Evolutionary conservation across 2,888 invertebrate species (phyloP).

Genomic region (Hypomecis atomaria): DNA sequence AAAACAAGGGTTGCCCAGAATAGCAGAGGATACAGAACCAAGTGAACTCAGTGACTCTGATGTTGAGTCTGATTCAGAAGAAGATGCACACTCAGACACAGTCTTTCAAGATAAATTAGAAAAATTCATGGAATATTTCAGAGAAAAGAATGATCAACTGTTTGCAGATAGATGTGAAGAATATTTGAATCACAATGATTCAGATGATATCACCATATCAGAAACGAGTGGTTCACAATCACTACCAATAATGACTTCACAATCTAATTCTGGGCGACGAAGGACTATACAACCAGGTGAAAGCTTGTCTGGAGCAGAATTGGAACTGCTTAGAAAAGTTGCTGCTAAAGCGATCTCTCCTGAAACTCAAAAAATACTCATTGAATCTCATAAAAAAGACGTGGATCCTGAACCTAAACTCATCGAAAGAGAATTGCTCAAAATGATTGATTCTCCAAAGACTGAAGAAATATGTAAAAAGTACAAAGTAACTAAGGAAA

Average conservation of each 20-base stretch:
- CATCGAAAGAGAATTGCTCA: conserved; percentile 79
- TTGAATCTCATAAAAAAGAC: conserved; percentile 84
- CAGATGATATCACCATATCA: conserved; percentile 81
- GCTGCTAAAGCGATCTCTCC: conserved; percentile 83
- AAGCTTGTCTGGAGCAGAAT: conserved; percentile 84
- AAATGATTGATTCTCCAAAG: conserved; percentile 82
- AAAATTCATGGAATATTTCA: conserved; percentile 89
- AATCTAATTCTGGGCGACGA: conserved; percentile 78
- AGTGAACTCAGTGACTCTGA: conserved; percentile 86
- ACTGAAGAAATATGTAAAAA: conserved; percentile 80
- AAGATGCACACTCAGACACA: conserved; percentile 84
- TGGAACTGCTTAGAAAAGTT: conserved; percentile 85
- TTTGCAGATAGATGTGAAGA: conserved; percentile 86
- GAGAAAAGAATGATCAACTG: conserved; percentile 88
- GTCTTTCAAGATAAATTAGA: conserved; percentile 90
- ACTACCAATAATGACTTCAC: conserved; percentile 77
- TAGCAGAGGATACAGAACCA: conserved; percentile 83
- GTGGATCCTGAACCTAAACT: conserved; percentile 83
- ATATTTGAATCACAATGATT: conserved; percentile 82
- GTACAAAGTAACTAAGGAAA: conserved; percentile 82
- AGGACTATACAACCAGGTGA: conserved; percentile 86
- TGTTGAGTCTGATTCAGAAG: conserved; percentile 85
- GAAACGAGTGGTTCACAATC: conserved; percentile 81
- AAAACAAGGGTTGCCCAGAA: conserved; percentile 78
- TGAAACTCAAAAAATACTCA: conserved; percentile 80